Conservation (phyloP, 2,888 invertebrate genomes). For the Chouioia cunea region DNA sequence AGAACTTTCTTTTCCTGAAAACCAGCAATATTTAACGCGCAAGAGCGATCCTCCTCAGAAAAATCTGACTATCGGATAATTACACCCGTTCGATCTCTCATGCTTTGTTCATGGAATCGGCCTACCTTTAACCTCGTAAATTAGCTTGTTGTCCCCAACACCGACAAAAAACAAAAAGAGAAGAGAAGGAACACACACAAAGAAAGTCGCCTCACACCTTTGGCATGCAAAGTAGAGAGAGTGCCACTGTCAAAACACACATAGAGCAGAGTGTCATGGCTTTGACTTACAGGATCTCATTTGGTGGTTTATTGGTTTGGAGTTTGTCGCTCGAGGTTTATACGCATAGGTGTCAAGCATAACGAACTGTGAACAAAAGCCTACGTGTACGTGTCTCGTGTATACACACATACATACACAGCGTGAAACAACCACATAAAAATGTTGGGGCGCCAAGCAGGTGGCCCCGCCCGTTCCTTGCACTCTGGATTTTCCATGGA, state of each 20-base stretch:
- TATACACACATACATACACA: too few species aligned
- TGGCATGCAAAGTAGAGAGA: slow-evolving; percentile 27
- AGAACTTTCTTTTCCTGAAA: too few species aligned
- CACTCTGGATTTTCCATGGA: slow-evolving; percentile 25
- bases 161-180: too few species aligned
- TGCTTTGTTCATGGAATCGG: neutral
- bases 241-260: slow-evolving; percentile 27
- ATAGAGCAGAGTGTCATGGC: too few species aligned
- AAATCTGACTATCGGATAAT: slow-evolving; percentile 33
- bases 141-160: neutral
- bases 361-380: slow-evolving; percentile 28
- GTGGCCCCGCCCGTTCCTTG: slow-evolving; percentile 14
- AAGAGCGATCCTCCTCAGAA: neutral
- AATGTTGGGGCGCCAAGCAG: slow-evolving; percentile 14
- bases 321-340: too few species aligned
- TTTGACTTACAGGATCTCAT: slow-evolving; percentile 34
- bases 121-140: slow-evolving; percentile 27
- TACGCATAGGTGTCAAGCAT: slow-evolving; percentile 14
- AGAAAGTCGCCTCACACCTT: slow-evolving; percentile 28
- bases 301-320: neutral
- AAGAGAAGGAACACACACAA: slow-evolving; percentile 5
- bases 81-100: slow-evolving; percentile 29
- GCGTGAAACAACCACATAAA: neutral
- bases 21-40: too few species aligned
- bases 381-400: slow-evolving; percentile 28